Evolutionary conservation across 2,888 invertebrate species (phyloP), one percentile per base, ranked within the genome.

Genomic region (Timema cristinae): DNA sequence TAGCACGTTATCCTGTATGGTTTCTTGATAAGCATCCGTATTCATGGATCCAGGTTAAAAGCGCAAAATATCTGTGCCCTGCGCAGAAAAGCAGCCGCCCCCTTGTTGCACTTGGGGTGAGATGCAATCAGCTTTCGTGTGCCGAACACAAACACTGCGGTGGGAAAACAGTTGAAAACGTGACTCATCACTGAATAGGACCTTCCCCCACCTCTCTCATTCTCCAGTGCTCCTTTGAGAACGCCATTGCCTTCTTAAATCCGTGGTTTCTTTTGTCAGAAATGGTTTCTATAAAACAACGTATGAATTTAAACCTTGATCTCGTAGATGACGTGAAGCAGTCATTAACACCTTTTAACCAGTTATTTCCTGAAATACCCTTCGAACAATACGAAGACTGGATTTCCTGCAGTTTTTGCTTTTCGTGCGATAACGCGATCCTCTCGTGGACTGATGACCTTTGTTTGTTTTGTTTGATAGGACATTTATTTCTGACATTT

Each of bases 181-280:
- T n/a, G n/a, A n/a, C n/a, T n/a, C n/a, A n/a, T n/a, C n/a, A n/a
- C 63, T 63, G 63, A 63, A 63, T 48, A 63, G 11, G 47, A 7
- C 63, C 47, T 32, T 63, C 48, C 63, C 63, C 16, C 16, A 32
- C 48, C 63, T 63, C 63, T 63, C 63, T 48, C 32, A 47, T 13
- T 7, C 63, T 10, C 63, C 32, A 63, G 32, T 63, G 32, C 47
- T 63, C 63, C 7, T 63, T 6, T 63, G 32, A 50, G 13, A 8
- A 6, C 67, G 50, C 67, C 67, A 67, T 9, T 47, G 16, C 61
- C 15, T 16, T 61, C 61, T 7, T 16, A 47, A 8, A 47, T 61
- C 47, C 61, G 32, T 61, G 61, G 61, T 47, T 11, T 47, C 61
- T 47, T 16, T 47, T 61, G 61, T 61, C 47, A 47, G 61, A 10